Evolutionary conservation across 2,888 invertebrate species (phyloP).

Genomic region (Lepidochrysops patricia): DNA sequence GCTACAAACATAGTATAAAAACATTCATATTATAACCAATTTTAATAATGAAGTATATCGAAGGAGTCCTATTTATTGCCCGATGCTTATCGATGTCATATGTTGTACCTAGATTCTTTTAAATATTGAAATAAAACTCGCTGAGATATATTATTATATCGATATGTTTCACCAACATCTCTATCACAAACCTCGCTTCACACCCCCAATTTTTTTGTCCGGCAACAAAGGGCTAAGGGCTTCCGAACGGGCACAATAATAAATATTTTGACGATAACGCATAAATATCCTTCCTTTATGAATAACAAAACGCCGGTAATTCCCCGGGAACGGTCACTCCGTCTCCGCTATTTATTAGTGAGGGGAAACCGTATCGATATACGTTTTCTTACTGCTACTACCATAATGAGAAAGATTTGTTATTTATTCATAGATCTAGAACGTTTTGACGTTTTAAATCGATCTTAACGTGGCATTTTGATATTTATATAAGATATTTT

Average conservation of each 20-base stretch:
- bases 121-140: too few species aligned
- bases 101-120: too few species aligned
- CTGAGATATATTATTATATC: not conserved
- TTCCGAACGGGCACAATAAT: conserved; percentile 66
- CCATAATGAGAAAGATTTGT: not conserved
- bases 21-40: too few species aligned
- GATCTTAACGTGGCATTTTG: too few species aligned
- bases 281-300: conserved; percentile 72
- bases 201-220: conserved; percentile 61
- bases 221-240: conserved; percentile 65
- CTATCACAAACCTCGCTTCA: conserved; percentile 43
- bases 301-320: conserved; percentile 68
- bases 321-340: conserved; percentile 58
- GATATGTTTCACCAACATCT: conserved; percentile 25
- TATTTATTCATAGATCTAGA: not conserved
- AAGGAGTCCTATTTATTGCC: too few species aligned
- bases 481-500: too few species aligned
- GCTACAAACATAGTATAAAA: too few species aligned
- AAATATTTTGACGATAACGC: conserved; percentile 74
- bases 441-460: too few species aligned
- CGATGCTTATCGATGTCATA: too few species aligned
- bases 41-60: too few species aligned
- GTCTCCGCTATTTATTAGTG: conserved; percentile 55
- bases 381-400: not conserved
- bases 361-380: conserved; percentile 29